Percentiles rank a stretch among this genome's conserved stretches.
phyloP scores from a whole-genome alignment of 2,888 invertebrate species.

The Hypomecis punctinalis region DNA sequence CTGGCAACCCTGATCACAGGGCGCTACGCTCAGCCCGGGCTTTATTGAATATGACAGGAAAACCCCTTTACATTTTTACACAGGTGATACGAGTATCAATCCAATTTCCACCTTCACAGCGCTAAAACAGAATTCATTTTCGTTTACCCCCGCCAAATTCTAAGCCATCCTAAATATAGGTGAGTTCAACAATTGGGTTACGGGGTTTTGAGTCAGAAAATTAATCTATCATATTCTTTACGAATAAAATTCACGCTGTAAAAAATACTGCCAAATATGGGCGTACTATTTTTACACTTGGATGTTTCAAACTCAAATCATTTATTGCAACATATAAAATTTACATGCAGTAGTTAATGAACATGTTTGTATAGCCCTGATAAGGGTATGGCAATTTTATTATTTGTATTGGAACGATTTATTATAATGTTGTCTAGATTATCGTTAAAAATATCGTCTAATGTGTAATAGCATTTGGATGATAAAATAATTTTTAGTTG shows the following conservation, averaged over 20 bases:
- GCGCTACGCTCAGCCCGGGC: neutral
- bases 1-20: no score
- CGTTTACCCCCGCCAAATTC: neutral
- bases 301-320: no score
- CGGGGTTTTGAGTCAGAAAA: slow-evolving; percentile 6
- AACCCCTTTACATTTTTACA: neutral
- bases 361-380: no score
- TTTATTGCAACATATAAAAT: no score
- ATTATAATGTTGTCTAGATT: no score
- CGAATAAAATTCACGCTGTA: neutral
- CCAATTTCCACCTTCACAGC: neutral
- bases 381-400: no score
- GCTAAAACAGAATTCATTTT: neutral
- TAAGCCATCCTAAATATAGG: neutral
- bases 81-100: neutral
- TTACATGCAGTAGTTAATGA: no score
- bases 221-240: slow-evolving; percentile 14
- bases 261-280: no score
- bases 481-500: no score
- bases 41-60: neutral
- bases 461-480: no score
- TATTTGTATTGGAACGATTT: no score
- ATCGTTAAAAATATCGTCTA: no score
- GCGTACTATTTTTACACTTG: neutral
- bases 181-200: slow-evolving; percentile 4